These are phyloP conservation scores for Agrotis puta DNA, from an alignment of 2,888 invertebrate species.

Conservation along the genomic window DNA sequence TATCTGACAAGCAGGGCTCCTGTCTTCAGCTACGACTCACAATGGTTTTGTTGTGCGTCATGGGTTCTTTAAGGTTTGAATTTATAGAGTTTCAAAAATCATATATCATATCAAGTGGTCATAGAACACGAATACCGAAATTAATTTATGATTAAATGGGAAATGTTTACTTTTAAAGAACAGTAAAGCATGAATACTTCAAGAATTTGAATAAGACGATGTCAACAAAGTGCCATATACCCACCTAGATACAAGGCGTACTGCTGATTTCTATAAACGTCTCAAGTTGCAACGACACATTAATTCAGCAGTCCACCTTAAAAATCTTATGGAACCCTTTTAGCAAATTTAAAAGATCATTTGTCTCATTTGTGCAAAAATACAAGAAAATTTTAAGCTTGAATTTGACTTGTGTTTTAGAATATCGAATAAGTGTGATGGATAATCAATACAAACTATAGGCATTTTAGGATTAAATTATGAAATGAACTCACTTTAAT, in stretches of 20 bases:
- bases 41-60: slow-evolving; percentile 31
- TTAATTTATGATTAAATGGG: slow-evolving; percentile 2
- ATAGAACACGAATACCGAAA: background rate
- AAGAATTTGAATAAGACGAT: slow-evolving; percentile 7
- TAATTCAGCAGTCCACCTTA: slow-evolving; percentile 32
- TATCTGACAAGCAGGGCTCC: slow-evolving; percentile 89
- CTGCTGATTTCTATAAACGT: slow-evolving; percentile 22
- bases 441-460: slow-evolving; percentile 24
- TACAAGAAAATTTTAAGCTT: slow-evolving; percentile 9
- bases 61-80: slow-evolving; percentile 35
- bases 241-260: slow-evolving; percentile 19
- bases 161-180: slow-evolving; percentile 15
- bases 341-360: slow-evolving; percentile 1
- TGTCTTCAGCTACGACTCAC: slow-evolving; percentile 87
- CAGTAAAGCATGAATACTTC: slow-evolving; percentile 4
- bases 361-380: slow-evolving; percentile 17
- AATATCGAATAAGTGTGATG: slow-evolving; percentile 21
- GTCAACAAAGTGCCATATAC: background rate
- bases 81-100: background rate
- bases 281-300: background rate
- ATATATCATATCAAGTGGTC: background rate
- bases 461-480: slow-evolving; percentile 27
- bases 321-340: slow-evolving; percentile 29
- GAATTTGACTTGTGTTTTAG: slow-evolving; percentile 22
- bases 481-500: slow-evolving; percentile 38